Evolutionary conservation across 2,888 invertebrate genomes (phyloP), one percentile per base, ranked within the genome.

Genomic region (Torymus texanus): DNA sequence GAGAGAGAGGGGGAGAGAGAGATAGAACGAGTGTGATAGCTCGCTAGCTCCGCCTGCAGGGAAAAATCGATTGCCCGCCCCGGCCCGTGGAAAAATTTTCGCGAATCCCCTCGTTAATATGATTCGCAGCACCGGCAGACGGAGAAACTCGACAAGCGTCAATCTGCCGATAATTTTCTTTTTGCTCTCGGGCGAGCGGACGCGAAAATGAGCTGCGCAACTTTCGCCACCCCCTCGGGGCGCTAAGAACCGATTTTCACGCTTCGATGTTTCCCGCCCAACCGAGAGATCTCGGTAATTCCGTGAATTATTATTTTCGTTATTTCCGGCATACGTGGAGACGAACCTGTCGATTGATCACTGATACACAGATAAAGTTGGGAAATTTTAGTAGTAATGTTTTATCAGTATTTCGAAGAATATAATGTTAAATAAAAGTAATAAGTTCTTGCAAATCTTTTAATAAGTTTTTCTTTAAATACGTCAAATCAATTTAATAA

Each of bases 121-220:
- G 50, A 74, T 66, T 65, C 74, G 50, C 14, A 58, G 62, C 41
- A 12, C 0, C 16, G 53, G 53, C 59, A 55, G 16, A 63, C 29
- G 63, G 24, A 61, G 55, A 61, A 11, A 53, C 21, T 21, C 16
- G 53, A 59, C 50, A 63, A 51, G 13, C 59, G 58, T 77, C 78
- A 56, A 59, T 79, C 63, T 72, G 81, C 82, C 76, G 82, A 84
- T 84, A 83, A 85, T 84, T 83, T 83, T 81, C 81, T 67, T 63
- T 41, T 41, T 41, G 41, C 41, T 41, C 78, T 68, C 82, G 81
- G 58, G 51, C 67, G 56, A 75, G 61, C 73, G 78, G 73, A 78
- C 65, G 80, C 75, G 75, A 67, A 75, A 73, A 77, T 79, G 76
- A 79, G 73, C 70, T 61, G 1, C 24, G 21, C 13, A 61, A 41